Evolutionary conservation across 2,113 vertebrate genomes (phyloP), one percentile per base, ranked within the genome.

Genomic region (Pseudorhombus dupliciocellatus): DNA sequence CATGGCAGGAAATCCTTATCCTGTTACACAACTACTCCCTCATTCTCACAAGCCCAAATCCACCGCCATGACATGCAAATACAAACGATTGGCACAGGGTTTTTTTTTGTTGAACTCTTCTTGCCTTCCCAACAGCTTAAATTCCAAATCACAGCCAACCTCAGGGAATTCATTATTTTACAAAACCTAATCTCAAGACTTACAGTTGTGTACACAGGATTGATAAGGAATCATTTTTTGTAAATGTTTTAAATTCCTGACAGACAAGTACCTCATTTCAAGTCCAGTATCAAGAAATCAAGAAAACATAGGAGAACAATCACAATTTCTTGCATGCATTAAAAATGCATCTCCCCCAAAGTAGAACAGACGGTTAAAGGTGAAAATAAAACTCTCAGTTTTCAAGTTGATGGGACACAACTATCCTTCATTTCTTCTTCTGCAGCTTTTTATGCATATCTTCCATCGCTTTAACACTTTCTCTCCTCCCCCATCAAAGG

Each of bases 1-100:
- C 84, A 84, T 81, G 72, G 68, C 83, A 88, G 82, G 65, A 84
- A 89, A 80, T 86, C 73, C 70, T 86, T 86, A 81, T 81, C 79
- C 72, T 10, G 26, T 83, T 84, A 86, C 58, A 84, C 80, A 85
- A 86, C 71, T 24, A 18, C 63, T 57, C 37, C 53, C 69, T 70
- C 63, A 22, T 21, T 37, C 67, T 74, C 66, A 54, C n/a, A 18
- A n/a, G 30, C 9, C 26, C 56, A 70, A 56, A 81, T 78, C 64
- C 60, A 31, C 26, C 53, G 67, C 58, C 12, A n/a, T 51, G 71
- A 68, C 54, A 58, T 7, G 72, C 54, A 54, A 68, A 70, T 25
- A 37, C 55, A 67, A 63, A 73, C 34, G 52, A 77, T 59, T 25
- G 50, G 60, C 53, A 34, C 15, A 62, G 62, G 52, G 77, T 15